Evolutionary conservation across 2,797 vertebrate genomes (phyloP).

Genomic region (Channallabes apus): DNA sequence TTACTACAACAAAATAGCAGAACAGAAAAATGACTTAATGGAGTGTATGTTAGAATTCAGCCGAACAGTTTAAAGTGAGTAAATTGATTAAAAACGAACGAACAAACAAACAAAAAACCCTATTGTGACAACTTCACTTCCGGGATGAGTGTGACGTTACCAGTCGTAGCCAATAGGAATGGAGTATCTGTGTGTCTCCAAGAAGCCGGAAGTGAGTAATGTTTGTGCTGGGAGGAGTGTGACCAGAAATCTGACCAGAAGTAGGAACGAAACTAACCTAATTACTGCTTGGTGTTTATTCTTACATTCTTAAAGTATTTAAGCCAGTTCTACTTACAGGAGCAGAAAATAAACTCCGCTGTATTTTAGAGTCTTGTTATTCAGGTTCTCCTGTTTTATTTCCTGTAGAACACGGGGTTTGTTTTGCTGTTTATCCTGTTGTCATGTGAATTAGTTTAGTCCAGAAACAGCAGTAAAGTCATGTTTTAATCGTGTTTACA

Average conservation of each 20-base stretch:
- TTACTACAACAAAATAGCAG: neutral
- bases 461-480: neutral
- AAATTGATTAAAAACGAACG: no score
- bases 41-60: no score
- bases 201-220: neutral
- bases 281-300: neutral
- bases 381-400: no score
- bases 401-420: neutral
- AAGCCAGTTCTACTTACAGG: no score
- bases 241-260: conserved; percentile 11
- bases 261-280: conserved; percentile 2
- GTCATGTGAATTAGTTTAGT: neutral
- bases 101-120: no score
- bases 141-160: neutral
- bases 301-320: neutral
- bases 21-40: no score
- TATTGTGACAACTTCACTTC: neutral
- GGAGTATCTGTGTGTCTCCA: neutral
- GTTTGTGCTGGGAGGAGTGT: conserved; percentile 17
- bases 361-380: neutral
- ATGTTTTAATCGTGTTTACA: neutral
- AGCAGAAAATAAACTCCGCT: neutral
- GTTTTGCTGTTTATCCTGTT: neutral
- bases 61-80: neutral
- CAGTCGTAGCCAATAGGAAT: neutral